Base-by-base conservation (phyloP, 2,797 vertebrate species). In the Gadopsis bispinosus region DNA sequence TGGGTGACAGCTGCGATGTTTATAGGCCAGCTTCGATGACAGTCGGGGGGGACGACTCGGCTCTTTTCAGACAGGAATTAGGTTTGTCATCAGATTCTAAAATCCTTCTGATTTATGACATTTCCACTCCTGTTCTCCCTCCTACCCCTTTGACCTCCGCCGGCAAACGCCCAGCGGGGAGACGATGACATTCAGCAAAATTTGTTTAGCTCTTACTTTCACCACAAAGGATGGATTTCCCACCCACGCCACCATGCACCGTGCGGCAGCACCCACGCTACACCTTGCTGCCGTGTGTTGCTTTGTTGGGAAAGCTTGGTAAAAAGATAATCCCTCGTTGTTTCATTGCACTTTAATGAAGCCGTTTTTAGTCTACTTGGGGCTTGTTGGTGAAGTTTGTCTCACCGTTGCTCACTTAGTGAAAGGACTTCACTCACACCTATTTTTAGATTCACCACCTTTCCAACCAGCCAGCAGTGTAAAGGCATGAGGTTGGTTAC, bases 1-100 rank as follows among this genome's bases (percentile, higher is more conserved):
- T 95, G 94, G 92, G 89, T 97, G 96, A 97, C 96, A 98, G 96
- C 96, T 98, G 96, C 96, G 90, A 96, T 96, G 97, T 97, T 97
- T 96, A 97, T 96, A 95, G 94, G 91, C 93, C 88, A 13, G 93
- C 94, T 97, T 96, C 90, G 92, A 96, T 97, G 96, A 97, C 95
- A 97, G 93, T 96, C 95, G 2, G 89, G 92, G 94, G 91, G 93
- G 89, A 85, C 75, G 87, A 85, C 85, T 94, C 92, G 92, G 93
- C 91, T 96, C 93, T 96, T 95, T 95, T 95, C 91, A 95, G 93
- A 95, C 92, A 96, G 94, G 94, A 96, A 96, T 97, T 96, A 89
- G 87, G 92, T 96, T 96, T 97, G 95, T 97, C 96, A 95, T 96
- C 96, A 96, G 94, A 97, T 96, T 96, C 95, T 96, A 96, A 96